phyloP scores from a whole-genome alignment of 2,797 vertebrate genomes.

The Enteromius paludinosus region DNA sequence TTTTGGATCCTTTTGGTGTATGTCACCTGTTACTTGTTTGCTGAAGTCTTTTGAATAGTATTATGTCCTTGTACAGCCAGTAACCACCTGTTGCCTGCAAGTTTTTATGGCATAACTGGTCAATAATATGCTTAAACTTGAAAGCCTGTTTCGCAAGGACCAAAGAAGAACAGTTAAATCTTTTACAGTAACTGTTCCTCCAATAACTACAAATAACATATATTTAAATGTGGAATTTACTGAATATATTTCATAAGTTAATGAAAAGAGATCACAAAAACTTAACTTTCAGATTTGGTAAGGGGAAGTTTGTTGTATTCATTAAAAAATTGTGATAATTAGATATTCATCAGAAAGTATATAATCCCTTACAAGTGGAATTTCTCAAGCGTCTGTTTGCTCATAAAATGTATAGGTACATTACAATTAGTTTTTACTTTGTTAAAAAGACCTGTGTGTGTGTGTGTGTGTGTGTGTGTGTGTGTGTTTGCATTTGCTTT shows the following conservation, averaged over 20 bases:
- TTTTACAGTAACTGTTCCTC: background rate
- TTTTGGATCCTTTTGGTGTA: background rate
- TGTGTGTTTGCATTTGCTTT: conserved; percentile 13
- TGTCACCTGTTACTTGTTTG: conserved; percentile 50
- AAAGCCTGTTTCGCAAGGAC: background rate
- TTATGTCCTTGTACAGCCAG: conserved; percentile 22
- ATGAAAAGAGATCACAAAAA: background rate
- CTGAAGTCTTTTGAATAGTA: conserved; percentile 33
- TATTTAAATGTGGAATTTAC: background rate
- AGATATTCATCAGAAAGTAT: background rate
- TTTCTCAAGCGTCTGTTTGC: background rate
- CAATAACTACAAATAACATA: conserved; percentile 1
- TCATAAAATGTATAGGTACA: background rate
- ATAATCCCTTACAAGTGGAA: background rate
- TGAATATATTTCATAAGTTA: background rate
- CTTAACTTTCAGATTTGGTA: background rate
- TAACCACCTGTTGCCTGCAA: conserved; percentile 42
- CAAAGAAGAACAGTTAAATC: background rate
- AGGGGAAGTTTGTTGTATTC: background rate
- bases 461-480: conserved; percentile 18
- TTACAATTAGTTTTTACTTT: background rate
- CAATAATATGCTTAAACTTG: conserved; percentile 1
- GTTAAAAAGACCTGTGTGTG: background rate
- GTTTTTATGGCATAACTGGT: conserved; percentile 22
- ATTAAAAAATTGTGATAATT: background rate